Conservation (phyloP, 2,113 vertebrate genomes). For the Strix uralensis region DNA sequence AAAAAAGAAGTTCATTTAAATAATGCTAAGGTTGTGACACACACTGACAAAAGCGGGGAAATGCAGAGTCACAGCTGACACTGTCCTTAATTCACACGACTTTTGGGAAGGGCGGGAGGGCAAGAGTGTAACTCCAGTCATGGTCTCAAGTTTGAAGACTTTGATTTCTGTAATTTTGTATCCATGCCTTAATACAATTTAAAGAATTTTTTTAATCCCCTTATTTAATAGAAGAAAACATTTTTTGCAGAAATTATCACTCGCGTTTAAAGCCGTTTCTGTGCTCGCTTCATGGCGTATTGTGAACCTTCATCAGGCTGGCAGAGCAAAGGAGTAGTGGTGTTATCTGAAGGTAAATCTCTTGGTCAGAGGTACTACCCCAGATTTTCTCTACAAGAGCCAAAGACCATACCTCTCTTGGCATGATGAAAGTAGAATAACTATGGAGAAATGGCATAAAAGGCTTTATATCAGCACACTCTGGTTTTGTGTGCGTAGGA, state of each 20-base stretch:
- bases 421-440: neutral
- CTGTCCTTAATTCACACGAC: slow-evolving; percentile 53
- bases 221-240: neutral
- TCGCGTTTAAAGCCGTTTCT: neutral
- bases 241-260: neutral
- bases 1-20: slow-evolving; percentile 68
- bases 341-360: neutral
- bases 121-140: neutral
- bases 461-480: too few species aligned
- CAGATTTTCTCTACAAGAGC: neutral
- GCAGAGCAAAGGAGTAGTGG: neutral
- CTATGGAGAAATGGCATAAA: neutral
- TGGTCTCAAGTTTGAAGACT: neutral
- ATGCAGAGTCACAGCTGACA: slow-evolving; percentile 69
- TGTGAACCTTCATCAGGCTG: neutral
- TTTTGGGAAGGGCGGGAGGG: neutral
- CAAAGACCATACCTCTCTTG: too few species aligned
- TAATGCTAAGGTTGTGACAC: slow-evolving; percentile 76
- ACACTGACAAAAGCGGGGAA: slow-evolving; percentile 64
- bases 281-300: neutral
- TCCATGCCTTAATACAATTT: neutral
- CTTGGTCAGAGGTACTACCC: neutral
- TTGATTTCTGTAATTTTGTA: slow-evolving; percentile 1
- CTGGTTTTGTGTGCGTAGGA: neutral
- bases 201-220: slow-evolving; percentile 42